Evolutionary conservation across 2,888 invertebrate genomes (phyloP).

Genomic region (Hydrotaea cyrtoneurina): DNA sequence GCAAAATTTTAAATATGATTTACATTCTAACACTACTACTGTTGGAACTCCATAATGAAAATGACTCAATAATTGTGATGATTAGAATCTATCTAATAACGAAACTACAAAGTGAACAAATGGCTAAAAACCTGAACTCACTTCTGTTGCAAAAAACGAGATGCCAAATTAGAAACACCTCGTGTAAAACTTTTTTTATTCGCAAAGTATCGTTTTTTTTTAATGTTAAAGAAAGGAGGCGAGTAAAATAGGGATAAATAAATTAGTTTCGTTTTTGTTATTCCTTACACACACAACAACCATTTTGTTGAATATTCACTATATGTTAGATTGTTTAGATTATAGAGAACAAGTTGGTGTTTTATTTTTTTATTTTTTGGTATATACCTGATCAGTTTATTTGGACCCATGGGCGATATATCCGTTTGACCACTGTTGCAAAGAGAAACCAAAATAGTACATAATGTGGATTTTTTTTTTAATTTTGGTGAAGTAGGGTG

Average conservation of each 20-base stretch:
- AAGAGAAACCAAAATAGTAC: constrained; percentile 59
- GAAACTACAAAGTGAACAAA: not conserved
- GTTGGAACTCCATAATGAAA: constrained; percentile 6
- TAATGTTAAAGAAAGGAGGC: constrained; percentile 53
- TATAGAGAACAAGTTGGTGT: constrained; percentile 41
- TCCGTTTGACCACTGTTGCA: constrained; percentile 80
- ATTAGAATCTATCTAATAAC: constrained; percentile 17
- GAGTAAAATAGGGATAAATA: constrained; percentile 39
- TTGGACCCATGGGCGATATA: constrained; percentile 81
- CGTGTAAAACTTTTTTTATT: constrained; percentile 77
- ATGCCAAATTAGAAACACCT: constrained; percentile 80
- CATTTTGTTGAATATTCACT: constrained; percentile 26
- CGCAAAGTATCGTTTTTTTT: constrained; percentile 4
- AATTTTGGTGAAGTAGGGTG: constrained; percentile 60
- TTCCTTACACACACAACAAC: constrained; percentile 34
- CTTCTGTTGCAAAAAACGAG: constrained; percentile 79
- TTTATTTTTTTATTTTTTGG: constrained; percentile 46
- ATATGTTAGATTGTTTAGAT: constrained; percentile 50
- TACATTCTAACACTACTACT: constrained; percentile 9
- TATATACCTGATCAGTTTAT: constrained; percentile 82
- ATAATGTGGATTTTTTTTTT: constrained; percentile 65
- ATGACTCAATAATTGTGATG: not conserved
- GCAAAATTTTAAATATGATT: not conserved
- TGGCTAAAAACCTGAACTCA: constrained; percentile 73
- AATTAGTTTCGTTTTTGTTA: constrained; percentile 22